Conservation (phyloP, 2,888 invertebrate species). For the Punctoribates punctum region DNA sequence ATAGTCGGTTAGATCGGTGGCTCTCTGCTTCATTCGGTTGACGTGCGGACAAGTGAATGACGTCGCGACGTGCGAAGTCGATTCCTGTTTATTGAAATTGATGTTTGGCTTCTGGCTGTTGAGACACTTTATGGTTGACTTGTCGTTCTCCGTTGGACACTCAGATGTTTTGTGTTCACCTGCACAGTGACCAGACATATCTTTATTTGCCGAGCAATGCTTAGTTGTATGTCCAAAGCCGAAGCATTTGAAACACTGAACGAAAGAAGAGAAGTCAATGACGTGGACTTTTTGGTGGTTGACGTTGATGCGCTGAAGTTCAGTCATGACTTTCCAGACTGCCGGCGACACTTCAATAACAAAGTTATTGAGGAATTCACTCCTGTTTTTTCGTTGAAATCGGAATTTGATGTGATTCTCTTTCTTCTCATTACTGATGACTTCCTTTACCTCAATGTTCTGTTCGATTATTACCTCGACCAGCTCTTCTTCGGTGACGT, state of each 20-base stretch:
- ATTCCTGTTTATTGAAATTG: neutral
- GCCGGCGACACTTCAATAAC: neutral
- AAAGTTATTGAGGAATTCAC: neutral
- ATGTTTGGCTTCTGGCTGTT: neutral
- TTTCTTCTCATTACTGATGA: neutral
- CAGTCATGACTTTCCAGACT: neutral
- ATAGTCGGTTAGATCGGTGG: slow-evolving; percentile 1
- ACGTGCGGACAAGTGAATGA: neutral
- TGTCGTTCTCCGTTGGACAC: neutral
- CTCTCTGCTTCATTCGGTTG: neutral
- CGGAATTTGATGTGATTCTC: neutral
- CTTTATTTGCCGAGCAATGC: neutral
- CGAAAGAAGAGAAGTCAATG: neutral
- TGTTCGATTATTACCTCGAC: neutral
- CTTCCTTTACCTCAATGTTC: neutral
- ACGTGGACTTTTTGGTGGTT: neutral
- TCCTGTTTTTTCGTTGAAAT: neutral
- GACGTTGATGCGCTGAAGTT: neutral
- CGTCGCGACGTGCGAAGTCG: neutral
- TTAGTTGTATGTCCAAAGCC: too few species aligned
- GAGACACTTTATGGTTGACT: neutral
- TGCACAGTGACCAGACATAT: neutral
- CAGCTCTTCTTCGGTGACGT: neutral
- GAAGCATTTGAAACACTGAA: neutral
- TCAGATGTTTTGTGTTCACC: neutral